Evolutionary conservation across 1,140 invertebrate genomes (phyloP).

Genomic region (Lasioglossum albipes): DNA sequence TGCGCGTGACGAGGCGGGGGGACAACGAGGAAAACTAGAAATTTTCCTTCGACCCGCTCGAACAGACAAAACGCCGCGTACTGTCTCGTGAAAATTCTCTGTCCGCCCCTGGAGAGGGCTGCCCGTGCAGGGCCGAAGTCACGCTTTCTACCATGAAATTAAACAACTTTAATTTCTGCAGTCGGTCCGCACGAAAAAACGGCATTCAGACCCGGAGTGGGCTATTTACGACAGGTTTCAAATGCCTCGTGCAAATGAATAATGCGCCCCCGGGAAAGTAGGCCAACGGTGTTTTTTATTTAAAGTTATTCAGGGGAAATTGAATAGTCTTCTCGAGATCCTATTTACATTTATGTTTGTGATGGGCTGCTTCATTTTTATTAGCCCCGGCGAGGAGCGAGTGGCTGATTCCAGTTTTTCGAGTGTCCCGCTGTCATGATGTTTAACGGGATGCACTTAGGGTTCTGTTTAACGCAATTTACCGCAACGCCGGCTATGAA

Average conservation of each 20-base stretch:
- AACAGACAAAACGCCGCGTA: conserved; percentile 2
- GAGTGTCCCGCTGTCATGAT: too few relatives aligned
- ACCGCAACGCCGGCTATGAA: too few relatives aligned
- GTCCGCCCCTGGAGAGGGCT: not conserved
- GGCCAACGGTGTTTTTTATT: not conserved
- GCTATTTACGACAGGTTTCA: not conserved
- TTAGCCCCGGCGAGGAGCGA: too few relatives aligned
- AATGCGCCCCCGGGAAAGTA: not conserved
- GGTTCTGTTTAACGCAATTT: too few relatives aligned
- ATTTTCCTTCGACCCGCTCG: conserved; percentile 37
- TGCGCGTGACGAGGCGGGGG: conserved; percentile 4
- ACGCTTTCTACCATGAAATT: conserved; percentile 6
- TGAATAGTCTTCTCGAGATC: not conserved
- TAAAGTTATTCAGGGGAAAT: not conserved
- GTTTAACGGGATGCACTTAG: too few relatives aligned
- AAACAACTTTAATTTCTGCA: conserved; percentile 4
- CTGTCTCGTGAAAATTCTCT: conserved; percentile 20
- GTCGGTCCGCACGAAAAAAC: not conserved
- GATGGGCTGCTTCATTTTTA: not conserved
- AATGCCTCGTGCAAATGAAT: not conserved
- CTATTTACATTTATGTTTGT: not conserved
- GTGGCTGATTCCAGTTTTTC: too few relatives aligned
- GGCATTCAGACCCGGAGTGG: not conserved
- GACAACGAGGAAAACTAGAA: conserved; percentile 28
- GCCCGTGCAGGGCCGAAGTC: not conserved